Base-by-base conservation (phyloP, 2,797 vertebrate genomes). In the Lithobates pipiens region DNA sequence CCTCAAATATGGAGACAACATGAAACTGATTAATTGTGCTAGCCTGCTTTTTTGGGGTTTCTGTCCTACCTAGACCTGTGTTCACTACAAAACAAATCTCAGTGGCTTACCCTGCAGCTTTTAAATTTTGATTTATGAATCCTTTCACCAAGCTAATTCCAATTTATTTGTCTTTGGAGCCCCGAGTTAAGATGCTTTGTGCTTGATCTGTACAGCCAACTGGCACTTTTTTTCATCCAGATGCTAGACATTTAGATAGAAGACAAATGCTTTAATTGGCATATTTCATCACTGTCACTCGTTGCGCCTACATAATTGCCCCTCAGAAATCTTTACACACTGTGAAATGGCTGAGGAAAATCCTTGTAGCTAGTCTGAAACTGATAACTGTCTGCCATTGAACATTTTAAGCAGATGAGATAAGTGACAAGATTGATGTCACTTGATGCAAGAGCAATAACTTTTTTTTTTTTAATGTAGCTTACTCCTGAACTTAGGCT, bases 111-210 rank as follows among this genome's bases (percentile, higher is more conserved):
- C 88, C 90, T 88, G 72, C 74, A 89, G 83, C 84, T 86, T 83
- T 76, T 44, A 89, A 88, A 84, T 46, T 90, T 81, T 89, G 77
- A 89, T 90, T 91, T 92, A 92, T 89, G 88, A 90, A 71, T 85
- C 84, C 88, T 90, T 89, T 90, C 88, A 88, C 82, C 85, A 86
- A 82, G 85, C 88, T 91, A 90, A 89, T 91, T 91, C 89, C 86
- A 91, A 78, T 92, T 84, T 57, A 80, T 91, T 88, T 91, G 89
- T 79, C 81, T 76, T 89, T 77, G 84, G 76, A 88, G 85, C 88
- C 88, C 73, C 86, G 88, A 91, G 77, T 90, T 87, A 89, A 86
- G 89, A 86, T 85, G 80, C 86, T 77, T 88, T 90, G 82, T 85
- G 68, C 76, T 78, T 77, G 88, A 89, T 85, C 82, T 87, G 85